Evolutionary conservation across 1,140 invertebrate genomes (phyloP), one percentile per base, ranked within the genome.

Genomic region (Neoseiulus cucumeris): DNA sequence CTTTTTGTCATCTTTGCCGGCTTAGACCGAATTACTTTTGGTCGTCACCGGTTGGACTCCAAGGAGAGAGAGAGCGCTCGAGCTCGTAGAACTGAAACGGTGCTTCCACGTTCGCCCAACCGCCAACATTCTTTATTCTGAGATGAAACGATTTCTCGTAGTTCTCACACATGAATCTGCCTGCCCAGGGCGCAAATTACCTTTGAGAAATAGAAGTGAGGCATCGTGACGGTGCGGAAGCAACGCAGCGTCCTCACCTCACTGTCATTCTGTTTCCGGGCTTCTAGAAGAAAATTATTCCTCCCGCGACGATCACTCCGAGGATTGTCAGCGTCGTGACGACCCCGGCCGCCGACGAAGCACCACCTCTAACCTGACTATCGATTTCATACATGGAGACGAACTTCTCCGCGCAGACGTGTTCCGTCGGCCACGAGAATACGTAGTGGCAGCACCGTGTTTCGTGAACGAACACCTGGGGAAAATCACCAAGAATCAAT

Each of bases 211-310:
- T 59, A 59, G 22, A 18, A 59, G 33, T 59, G 51, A 25, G 51
- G 51, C 51, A 59, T 59, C 14, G 51, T 59, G 22, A 59, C 51
- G 51, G 51, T 59, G 4, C 51, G 51, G 51, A 59, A 59, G 14
- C 14, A 29, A 14, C 51, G 51, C 51, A 59, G 22, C 12, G 22
- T 25, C 17, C 51, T 25, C 14, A 25, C 22, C 51, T 17, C 14
- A 59, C 51, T 14, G 51, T 20, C 51, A 59, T 59, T 25, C 51
- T 25, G 22, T 59, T 59, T 6, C 22, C 51, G 9, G 51, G 51
- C 22, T 59, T 59, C 2, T 12, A 59, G 25, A 59, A 33, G 22
- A 59, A 59, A 25, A 59, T 59, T 6, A 59, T 17, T 25, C 14
- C 17, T 17, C 51, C 51, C 14, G 51, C 51, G 2, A 59, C 14